Conservation (phyloP, 2,797 vertebrate genomes). For the Adelosebastes latens region DNA sequence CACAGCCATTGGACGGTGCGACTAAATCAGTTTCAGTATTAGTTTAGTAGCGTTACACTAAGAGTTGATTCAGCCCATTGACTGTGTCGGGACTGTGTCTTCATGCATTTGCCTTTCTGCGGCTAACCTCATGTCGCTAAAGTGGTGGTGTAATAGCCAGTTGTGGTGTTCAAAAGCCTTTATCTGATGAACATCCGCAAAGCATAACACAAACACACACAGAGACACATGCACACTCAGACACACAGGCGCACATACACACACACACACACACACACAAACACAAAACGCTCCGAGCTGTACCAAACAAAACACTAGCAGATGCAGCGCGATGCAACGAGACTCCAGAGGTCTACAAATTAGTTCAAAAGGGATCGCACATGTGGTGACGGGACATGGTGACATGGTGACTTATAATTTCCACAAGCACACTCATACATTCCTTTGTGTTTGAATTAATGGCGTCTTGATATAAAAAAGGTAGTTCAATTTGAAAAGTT, state of each 20-base stretch:
- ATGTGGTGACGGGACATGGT: slow-evolving; percentile 62
- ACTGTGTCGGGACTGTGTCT: slow-evolving; percentile 27
- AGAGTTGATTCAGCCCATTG: slow-evolving; percentile 33
- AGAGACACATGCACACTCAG: neutral
- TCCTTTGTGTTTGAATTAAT: slow-evolving; percentile 32
- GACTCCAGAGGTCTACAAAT: slow-evolving; percentile 66
- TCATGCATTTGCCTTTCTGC: slow-evolving; percentile 58
- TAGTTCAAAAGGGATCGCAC: slow-evolving; percentile 59
- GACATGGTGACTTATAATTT: slow-evolving; percentile 40
- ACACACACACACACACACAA: slow-evolving; percentile 40
- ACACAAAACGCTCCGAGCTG: slow-evolving; percentile 55
- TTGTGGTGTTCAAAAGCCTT: slow-evolving; percentile 67
- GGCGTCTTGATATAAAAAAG: slow-evolving; percentile 18
- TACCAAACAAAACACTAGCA: slow-evolving; percentile 75
- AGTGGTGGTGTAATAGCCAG: slow-evolving; percentile 67
- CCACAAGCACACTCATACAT: slow-evolving; percentile 6
- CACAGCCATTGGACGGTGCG: neutral
- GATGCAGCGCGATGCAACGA: slow-evolving; percentile 63
- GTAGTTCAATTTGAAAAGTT: slow-evolving; percentile 1
- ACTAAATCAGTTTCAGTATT: neutral
- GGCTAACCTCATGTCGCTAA: slow-evolving; percentile 70
- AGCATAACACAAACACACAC: slow-evolving; percentile 58
- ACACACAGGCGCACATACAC: slow-evolving; percentile 24
- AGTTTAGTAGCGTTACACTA: slow-evolving; percentile 15
- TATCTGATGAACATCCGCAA: slow-evolving; percentile 75